Conservation (phyloP, 2,797 vertebrate species). For the Propithecus perrieri region DNA sequence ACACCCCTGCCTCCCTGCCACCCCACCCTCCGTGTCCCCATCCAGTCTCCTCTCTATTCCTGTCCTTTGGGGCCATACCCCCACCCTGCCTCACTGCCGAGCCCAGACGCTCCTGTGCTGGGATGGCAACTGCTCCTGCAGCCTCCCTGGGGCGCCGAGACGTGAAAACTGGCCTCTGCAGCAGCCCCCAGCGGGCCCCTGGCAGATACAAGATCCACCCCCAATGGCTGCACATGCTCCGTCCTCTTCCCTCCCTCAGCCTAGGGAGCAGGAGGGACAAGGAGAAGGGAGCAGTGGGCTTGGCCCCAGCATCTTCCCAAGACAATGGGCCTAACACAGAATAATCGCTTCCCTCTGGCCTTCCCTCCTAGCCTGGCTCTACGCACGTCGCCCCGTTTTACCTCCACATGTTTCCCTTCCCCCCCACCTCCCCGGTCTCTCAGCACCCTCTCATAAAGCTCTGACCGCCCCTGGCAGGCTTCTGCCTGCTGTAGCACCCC, state of each 20-base stretch:
- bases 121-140: neutral
- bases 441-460: neutral
- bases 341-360: neutral
- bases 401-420: neutral
- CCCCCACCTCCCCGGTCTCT: accelerated
- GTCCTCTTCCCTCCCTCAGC: neutral
- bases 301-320: neutral
- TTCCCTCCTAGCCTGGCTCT: neutral
- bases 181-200: neutral
- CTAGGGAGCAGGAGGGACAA: neutral
- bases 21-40: neutral
- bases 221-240: neutral
- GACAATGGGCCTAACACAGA: neutral
- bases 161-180: neutral
- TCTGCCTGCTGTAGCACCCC: accelerated
- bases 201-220: neutral
- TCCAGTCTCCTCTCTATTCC: neutral
- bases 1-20: neutral
- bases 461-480: neutral
- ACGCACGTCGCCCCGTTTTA: neutral
- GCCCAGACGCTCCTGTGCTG: neutral
- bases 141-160: neutral
- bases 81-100: neutral
- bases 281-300: neutral
- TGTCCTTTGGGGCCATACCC: neutral